Evolutionary conservation across 2,797 vertebrate species (phyloP).

Genomic region (Merluccius polli): DNA sequence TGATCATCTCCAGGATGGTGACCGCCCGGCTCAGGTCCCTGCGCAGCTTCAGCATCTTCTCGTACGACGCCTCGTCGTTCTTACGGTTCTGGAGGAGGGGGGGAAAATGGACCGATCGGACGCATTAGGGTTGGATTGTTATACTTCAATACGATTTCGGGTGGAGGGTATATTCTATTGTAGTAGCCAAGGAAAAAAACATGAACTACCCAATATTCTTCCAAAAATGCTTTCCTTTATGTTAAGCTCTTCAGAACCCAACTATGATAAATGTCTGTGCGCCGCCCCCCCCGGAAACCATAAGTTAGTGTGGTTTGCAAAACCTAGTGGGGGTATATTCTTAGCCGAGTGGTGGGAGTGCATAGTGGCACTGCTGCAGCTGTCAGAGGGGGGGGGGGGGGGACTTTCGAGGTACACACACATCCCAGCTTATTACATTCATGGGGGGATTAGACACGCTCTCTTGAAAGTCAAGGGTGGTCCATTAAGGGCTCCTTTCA

Average conservation of each 20-base stretch:
- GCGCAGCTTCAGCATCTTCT: slow-evolving; percentile 98
- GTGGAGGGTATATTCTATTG: not conserved
- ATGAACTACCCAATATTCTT: not conserved
- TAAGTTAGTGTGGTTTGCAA: not conserved
- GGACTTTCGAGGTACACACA: not conserved
- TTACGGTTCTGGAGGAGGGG: slow-evolving; percentile 85
- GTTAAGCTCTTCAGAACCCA: not conserved
- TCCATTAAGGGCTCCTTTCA: not conserved
- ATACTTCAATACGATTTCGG: not conserved
- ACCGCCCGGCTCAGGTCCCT: slow-evolving; percentile 95
- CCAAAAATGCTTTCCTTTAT: not conserved
- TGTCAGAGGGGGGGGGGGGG: not conserved
- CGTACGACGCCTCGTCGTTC: slow-evolving; percentile 97
- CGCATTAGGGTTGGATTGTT: not conserved
- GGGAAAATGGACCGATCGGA: not conserved
- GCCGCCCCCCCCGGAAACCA: not conserved
- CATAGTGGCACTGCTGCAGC: slow-evolving; percentile 2
- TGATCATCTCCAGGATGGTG: slow-evolving; percentile 98
- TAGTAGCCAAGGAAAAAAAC: not conserved
- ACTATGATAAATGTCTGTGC: not conserved
- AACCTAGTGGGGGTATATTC: not conserved
- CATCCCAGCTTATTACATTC: not conserved
- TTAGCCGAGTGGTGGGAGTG: not conserved
- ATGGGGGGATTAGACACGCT: not conserved
- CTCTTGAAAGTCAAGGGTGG: not conserved